Percentiles rank a stretch among this genome's conserved stretches.
Evolutionary conservation across 2,113 vertebrate genomes (phyloP).

Genomic region (Paraplagusia blochii): DNA sequence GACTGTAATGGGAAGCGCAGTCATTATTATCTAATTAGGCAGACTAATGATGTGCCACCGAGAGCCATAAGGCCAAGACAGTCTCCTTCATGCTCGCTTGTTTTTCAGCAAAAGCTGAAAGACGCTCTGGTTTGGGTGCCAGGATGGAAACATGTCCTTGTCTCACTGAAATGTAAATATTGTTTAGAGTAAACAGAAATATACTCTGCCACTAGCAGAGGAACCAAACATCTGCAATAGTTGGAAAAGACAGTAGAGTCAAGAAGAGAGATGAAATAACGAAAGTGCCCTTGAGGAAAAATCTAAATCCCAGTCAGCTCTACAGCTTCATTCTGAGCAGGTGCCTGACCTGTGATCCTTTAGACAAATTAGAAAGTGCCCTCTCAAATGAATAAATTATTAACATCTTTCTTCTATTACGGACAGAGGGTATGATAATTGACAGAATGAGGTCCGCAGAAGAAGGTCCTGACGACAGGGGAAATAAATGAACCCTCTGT

Average conservation of each 20-base stretch:
- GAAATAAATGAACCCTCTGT: conserved; percentile 23
- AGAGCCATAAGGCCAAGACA: conserved; percentile 65
- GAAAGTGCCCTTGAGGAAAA: conserved; percentile 21
- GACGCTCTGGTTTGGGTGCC: neutral
- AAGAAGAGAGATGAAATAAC: no score
- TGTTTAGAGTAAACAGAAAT: conserved; percentile 5
- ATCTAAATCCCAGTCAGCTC: conserved; percentile 1
- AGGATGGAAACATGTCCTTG: neutral
- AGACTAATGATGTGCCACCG: conserved; percentile 67
- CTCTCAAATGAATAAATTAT: conserved; percentile 32
- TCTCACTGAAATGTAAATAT: neutral
- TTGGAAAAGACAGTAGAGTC: no score
- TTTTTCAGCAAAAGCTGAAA: conserved; percentile 37
- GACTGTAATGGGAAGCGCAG: conserved; percentile 66
- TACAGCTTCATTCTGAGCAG: conserved; percentile 2
- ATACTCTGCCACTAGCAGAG: neutral
- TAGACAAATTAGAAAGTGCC: conserved; percentile 15
- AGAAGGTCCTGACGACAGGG: conserved; percentile 4
- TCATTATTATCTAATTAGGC: conserved; percentile 80
- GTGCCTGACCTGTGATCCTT: conserved; percentile 24
- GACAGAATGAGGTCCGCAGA: conserved; percentile 18
- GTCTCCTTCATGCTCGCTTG: conserved; percentile 51
- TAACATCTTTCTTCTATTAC: conserved; percentile 22
- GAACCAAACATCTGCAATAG: neutral
- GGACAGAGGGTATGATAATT: conserved; percentile 33